Percentiles rank a stretch among this genome's conserved stretches.
Evolutionary conservation across 1,140 invertebrate species (phyloP).

Genomic region (Lepidurus couesii): DNA sequence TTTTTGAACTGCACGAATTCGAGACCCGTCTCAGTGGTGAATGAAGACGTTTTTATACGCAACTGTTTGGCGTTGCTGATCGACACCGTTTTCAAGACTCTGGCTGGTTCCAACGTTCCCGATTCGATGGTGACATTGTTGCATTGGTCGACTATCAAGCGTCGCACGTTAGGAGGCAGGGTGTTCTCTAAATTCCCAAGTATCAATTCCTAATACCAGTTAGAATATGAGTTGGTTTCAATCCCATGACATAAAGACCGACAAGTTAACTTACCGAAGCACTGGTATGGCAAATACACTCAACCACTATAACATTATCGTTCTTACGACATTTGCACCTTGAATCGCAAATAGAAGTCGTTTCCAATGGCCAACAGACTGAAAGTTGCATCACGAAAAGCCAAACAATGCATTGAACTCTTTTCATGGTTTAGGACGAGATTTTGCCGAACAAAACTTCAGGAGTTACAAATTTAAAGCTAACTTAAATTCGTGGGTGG

Average conservation of each 20-base stretch:
- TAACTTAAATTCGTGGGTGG: background rate
- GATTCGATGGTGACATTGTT: background rate
- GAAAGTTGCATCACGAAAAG: background rate
- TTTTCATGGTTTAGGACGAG: background rate
- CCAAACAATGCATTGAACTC: background rate
- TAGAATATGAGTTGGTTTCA: background rate
- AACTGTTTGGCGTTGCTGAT: background rate
- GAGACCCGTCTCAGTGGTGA: background rate
- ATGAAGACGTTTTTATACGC: background rate
- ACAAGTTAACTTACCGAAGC: background rate
- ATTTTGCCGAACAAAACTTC: background rate
- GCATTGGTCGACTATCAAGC: background rate
- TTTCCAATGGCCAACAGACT: background rate
- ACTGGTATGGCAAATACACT: background rate
- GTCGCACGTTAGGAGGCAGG: background rate
- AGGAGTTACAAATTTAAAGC: background rate
- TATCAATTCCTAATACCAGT: background rate
- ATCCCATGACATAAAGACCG: no score
- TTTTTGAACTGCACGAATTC: slow-evolving; percentile 21
- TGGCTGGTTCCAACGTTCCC: background rate
- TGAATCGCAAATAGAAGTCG: background rate
- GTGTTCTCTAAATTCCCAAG: background rate
- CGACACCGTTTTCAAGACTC: background rate
- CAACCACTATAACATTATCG: background rate
- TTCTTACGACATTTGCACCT: background rate